Base-by-base conservation (phyloP, 92 coral and sea anemone genomes). In the Actinernus sp. region DNA sequence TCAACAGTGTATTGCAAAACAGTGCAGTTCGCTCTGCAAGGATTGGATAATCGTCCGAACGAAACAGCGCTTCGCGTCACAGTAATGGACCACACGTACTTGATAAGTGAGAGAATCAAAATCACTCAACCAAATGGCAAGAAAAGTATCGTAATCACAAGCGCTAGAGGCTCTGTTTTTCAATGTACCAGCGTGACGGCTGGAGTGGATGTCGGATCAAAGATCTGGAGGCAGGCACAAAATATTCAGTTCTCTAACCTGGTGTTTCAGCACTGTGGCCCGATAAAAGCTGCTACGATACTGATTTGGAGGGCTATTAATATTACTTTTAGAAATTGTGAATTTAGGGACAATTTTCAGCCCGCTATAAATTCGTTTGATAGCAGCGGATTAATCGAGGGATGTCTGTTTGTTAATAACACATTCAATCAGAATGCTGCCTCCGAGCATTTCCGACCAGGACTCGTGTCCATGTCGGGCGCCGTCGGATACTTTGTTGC, bases 311-410 rank as follows among this genome's bases (percentile, higher is more conserved):
- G 57, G 26, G 55, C 97, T 14, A 48, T 32, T 33, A 83, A 83
- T 25, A 58, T 93, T 3, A 68, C 97, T 2, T 70, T 93, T 30
- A 56, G 36, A 0, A 65, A 76, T 19, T 93, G 98, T 38, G 50
- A 43, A 3, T 93, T 93, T 34, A 58, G 56, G 49, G 55, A 90
- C 63, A 93, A 93, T 58, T 11, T 21, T 24, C 86, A 85, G 30
- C 67, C 89, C 31, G 93, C 86, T 17, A 49, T 93, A 16, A 86
- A 83, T 38, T 85, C 85, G 21, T 70, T 78, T 21, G 93, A 93
- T 38, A 82, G 97, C 52, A 81, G 82, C 23, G 79, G 90, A 7
- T 49, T 19, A 0, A 55, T 93, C 11, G 74, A 78, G 10, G 45
- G 65, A 2, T 90, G 86, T 58, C 20, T 28, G 26, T 93, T 93